Evolutionary conservation across 2,113 vertebrate genomes (phyloP), one percentile per base, ranked within the genome.

Genomic region (Neodontobutis hainanensis): DNA sequence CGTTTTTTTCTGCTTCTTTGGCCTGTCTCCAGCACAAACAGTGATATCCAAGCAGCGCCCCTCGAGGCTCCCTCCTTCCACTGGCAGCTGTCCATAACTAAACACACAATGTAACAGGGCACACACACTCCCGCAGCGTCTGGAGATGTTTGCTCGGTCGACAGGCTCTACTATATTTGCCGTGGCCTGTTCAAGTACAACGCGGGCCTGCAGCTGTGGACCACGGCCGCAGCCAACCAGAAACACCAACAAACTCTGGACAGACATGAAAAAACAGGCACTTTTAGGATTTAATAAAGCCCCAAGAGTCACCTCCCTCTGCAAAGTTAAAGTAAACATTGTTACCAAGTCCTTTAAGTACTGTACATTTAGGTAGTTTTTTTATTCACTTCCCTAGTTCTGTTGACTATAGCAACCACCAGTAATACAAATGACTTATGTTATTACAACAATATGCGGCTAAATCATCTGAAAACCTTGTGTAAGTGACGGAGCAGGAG

Each of bases 81-180:
- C 77, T 89, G 87, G 85, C 87, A 87, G 80, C 88, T 86, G 85
- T 83, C 85, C 85, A 88, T 77, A 85, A 83, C 76, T 65, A 87
- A 77, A 80, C 76, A 85, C 82, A 84, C 74, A 85, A 68, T 80
- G 75, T 81, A 80, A 75, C 80, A 82, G 70, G 57, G 66, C 65
- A 78, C 52, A 70, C 75, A 78, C 80, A 53, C 75, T 69, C 75
- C 55, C 67, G 59, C 69, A 66, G 72, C 77, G 84, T 82, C 68
- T 80, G 76, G 77, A 83, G 80, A 70, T 82, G 81, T 84, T 82
- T 83, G 70, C 71, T 81, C 65, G 81, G 79, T 72, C 52, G 72
- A 81, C 77, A 73, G 73, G 79, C 77, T 73, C 59, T 53, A 57
- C 73, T 75, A 49, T 89, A 81, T 85, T 84, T 87, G 83, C 74